Evolutionary conservation across 1,140 invertebrate species (phyloP), one percentile per base, ranked within the genome.

Genomic region (Hormaphis cornu): DNA sequence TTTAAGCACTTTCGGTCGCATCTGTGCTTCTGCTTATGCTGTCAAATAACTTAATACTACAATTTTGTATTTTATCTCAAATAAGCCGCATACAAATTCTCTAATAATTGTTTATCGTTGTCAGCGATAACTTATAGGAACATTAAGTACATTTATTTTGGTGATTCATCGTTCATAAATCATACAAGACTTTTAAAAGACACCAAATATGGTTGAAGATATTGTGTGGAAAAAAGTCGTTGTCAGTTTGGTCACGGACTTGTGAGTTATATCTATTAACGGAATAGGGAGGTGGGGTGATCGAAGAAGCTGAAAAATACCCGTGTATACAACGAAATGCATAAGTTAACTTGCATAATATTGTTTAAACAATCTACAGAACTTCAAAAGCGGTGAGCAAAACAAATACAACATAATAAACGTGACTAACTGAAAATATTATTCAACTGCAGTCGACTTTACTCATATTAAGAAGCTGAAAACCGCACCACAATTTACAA

Each of bases 11-110:
- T 30, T 20, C 50, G 14, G 28, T 14, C 28, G 14, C 61, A 66
- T 46, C 61, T 66, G 61, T 20, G 61, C 20, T 33, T 28, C 42
- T 33, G 46, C 58, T 63, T 63, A 63, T 63, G 16, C 14, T 66
- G 61, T 66, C 61, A 66, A 66, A 33, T 66, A 48, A 33, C 7
- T 66, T 33, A 66, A 66, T 66, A 30, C 20, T 50, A 46, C 16
- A 22, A 66, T 66, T 50, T 50, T 37, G 14, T 37, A 24, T 46
- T 44, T 44, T 59, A 59, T 7, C 26, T 30, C 16, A 8, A 37
- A 37, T 6, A 6, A 37, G 14, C 35, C 35, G n/a, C 26, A 61
- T 44, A 42, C 37, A 37, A 37, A n/a, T 22, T 56, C 18, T 3
- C 14, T 37, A 22, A n/a, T 58, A 24, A 56, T 40, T 58, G 53